Base-by-base conservation (phyloP, 1,140 invertebrate genomes). In the Macrosteles quadrilineatus region DNA sequence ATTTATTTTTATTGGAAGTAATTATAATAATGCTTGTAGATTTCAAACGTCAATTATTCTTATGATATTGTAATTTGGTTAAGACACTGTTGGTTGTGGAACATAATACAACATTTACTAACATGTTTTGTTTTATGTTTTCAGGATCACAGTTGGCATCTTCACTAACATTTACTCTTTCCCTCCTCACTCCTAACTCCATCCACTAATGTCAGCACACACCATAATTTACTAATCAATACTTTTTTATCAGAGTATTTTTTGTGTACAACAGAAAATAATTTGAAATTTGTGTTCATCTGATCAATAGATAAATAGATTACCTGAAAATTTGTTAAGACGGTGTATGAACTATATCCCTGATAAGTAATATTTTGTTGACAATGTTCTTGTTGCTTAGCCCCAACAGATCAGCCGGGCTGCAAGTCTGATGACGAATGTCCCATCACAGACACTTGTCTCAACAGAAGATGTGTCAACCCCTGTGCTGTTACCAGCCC, bases 381-480 rank as follows among this genome's bases (percentile, higher is more conserved):
- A 36, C 32, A 36, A 36, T 36, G 4, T 4, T 36, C 14, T 36
- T 14, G 4, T 4, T 50, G 74, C 83, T 82, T 78, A 83, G 82
- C 80, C 72, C 78, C 80, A 32, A 68, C 72, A 71, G 78, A 78
- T 36, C 82, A 85, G 75, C 84, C 85, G 21, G 87, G 90, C 68
- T 96, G 94, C 73, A 83, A 83, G 59, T 84, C 83, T 12, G 84
- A 92, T 74, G 82, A 84, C 27, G 90, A 93, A 53, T 97, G 95
- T 77, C 80, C 85, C 27, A 82, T 85, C 59, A 87, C 86, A 30
- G 88, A 91, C 76, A 85, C 87, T 0, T 97, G 95, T 73, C 78
- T 90, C 17, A 90, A 91, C 70, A 81, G 87, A 23, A 83, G 83
- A 45, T 95, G 93, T 76, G 84, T 90, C 23, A 90, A 91, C 79